Conservation (phyloP, 2,797 vertebrate genomes). For the Gymnothorax javanicus region DNA sequence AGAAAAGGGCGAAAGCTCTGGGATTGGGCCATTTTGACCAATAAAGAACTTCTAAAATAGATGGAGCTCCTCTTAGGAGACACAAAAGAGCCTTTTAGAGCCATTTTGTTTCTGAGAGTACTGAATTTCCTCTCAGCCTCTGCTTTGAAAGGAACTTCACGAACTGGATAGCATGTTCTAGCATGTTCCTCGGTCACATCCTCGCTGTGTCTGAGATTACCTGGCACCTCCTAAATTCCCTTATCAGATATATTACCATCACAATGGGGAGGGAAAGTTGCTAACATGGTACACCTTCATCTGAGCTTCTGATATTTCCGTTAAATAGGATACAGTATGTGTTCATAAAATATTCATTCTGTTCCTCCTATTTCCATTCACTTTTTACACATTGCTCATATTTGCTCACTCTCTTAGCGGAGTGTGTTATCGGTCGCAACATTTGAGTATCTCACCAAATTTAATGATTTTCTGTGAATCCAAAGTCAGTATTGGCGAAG, state of each 20-base stretch:
- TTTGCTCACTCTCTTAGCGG: background rate
- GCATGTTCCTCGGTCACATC: background rate
- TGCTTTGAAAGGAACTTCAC: background rate
- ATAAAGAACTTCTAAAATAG: too few species aligned
- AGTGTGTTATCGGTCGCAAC: slow-evolving; percentile 8
- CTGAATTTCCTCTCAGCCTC: background rate
- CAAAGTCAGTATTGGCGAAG: background rate
- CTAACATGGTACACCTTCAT: background rate
- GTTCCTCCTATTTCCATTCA: background rate
- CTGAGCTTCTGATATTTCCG: background rate
- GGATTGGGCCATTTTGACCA: too few species aligned
- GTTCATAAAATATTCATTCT: slow-evolving; percentile 26
- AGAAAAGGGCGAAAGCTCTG: too few species aligned
- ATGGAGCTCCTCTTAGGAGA: too few species aligned
- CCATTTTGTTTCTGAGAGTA: too few species aligned
- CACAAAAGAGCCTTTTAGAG: too few species aligned
- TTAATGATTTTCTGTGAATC: background rate
- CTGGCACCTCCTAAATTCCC: background rate
- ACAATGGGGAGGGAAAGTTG: background rate
- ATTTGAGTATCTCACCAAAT: slow-evolving; percentile 18
- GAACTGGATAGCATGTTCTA: background rate
- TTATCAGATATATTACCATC: background rate
- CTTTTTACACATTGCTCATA: slow-evolving; percentile 15
- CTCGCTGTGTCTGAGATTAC: background rate
- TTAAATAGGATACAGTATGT: background rate